These are phyloP conservation scores for Chinchilla lanigera DNA, from an alignment of 2,113 vertebrate species.

Conservation along the genomic window DNA sequence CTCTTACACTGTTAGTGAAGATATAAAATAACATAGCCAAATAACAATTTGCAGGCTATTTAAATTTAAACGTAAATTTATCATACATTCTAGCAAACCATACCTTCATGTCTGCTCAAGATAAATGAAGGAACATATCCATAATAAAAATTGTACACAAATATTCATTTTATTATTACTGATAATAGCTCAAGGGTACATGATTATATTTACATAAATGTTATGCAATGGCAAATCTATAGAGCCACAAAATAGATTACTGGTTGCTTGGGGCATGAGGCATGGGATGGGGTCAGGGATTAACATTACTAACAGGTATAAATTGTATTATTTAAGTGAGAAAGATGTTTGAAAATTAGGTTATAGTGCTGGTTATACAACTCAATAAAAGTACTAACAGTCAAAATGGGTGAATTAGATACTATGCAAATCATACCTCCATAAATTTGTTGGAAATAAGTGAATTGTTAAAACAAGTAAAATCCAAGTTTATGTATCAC, in stretches of 20 bases:
- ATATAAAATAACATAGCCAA: not conserved
- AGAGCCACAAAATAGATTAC: not conserved
- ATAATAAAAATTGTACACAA: not conserved
- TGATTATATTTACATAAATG: not conserved
- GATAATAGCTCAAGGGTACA: not conserved
- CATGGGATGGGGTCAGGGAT: not conserved
- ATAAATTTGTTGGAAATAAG: not conserved
- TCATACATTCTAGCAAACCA: not conserved
- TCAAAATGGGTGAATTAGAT: not conserved
- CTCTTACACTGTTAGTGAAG: not conserved
- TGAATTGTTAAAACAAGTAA: not conserved
- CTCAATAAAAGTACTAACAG: not conserved
- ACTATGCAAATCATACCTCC: not conserved
- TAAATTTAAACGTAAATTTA: not conserved
- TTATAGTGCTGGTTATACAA: not conserved
- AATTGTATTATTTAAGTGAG: not conserved
- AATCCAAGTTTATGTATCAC: not conserved
- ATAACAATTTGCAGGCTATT: not conserved
- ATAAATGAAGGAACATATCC: not conserved
- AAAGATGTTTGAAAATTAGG: conserved; percentile 9
- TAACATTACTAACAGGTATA: not conserved
- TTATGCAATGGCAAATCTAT: not conserved
- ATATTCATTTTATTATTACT: not conserved
- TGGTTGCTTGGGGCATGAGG: not conserved
- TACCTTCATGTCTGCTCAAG: not conserved